phyloP scores from a whole-genome alignment of 2,888 invertebrate genomes.

The Syritta pipiens region DNA sequence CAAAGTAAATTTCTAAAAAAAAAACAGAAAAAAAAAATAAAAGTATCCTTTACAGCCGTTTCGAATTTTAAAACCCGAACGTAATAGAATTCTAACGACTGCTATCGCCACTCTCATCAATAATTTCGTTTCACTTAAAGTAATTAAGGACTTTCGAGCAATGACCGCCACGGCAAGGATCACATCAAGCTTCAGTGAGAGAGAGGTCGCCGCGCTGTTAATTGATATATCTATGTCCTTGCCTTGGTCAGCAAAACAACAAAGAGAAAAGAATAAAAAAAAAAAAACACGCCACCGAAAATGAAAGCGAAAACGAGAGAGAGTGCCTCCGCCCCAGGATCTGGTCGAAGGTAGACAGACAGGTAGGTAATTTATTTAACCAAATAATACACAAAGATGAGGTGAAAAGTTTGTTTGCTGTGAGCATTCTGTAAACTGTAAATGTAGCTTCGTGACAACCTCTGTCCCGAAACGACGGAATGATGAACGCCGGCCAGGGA shows the following conservation, averaged over 20 bases:
- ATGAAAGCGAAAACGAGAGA: neutral
- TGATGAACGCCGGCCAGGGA: slow-evolving; percentile 25
- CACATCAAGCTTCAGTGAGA: neutral
- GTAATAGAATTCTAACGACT: slow-evolving; percentile 55
- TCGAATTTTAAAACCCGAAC: slow-evolving; percentile 57
- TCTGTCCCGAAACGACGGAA: slow-evolving; percentile 7
- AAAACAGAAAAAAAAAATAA: neutral
- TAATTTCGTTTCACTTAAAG: slow-evolving; percentile 64
- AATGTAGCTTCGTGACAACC: slow-evolving; percentile 31
- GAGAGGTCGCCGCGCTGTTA: slow-evolving; percentile 25
- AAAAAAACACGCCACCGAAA: neutral
- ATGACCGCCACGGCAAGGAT: neutral
- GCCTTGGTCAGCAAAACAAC: slow-evolving; percentile 8
- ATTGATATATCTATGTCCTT: slow-evolving; percentile 33
- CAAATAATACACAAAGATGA: slow-evolving; percentile 28
- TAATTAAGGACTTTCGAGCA: slow-evolving; percentile 45
- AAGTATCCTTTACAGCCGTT: neutral
- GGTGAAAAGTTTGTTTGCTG: slow-evolving; percentile 22
- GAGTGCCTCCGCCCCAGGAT: neutral
- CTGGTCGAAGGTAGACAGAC: neutral
- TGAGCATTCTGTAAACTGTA: slow-evolving; percentile 7
- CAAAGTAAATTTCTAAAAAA: neutral
- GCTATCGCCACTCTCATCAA: slow-evolving; percentile 49
- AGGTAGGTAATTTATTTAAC: slow-evolving; percentile 35
- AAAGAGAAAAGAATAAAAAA: neutral